phyloP scores from a whole-genome alignment of 2,797 vertebrate genomes.

The Pipistrellus pygmaeus region DNA sequence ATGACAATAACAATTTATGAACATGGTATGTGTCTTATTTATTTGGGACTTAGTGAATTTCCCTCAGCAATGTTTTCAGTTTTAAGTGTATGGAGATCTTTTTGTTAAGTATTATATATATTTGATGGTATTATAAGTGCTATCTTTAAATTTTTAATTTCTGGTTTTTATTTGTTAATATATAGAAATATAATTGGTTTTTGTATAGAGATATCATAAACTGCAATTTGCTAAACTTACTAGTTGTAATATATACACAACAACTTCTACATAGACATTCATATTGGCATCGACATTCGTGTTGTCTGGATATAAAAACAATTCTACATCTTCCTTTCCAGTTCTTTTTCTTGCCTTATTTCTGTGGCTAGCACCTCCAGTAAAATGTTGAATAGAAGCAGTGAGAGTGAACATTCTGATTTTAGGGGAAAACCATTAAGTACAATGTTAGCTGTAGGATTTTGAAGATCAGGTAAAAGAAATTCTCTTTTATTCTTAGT shows the following conservation, averaged over 20 bases:
- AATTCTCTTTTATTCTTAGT: neutral
- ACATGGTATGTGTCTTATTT: neutral
- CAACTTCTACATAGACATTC: neutral
- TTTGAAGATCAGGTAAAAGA: conserved; percentile 2
- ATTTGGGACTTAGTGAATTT: conserved; percentile 12
- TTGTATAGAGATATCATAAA: neutral
- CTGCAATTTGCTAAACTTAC: neutral
- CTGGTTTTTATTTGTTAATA: neutral
- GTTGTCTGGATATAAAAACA: neutral
- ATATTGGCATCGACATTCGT: neutral
- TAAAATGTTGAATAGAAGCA: neutral
- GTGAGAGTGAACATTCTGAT: neutral
- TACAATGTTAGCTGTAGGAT: neutral
- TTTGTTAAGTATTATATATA: neutral
- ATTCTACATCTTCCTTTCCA: neutral
- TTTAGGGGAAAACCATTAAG: neutral
- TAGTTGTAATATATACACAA: neutral
- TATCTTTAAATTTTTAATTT: neutral
- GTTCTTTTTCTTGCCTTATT: conserved; percentile 1
- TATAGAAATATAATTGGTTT: neutral
- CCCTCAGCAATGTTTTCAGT: neutral
- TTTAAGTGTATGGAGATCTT: neutral
- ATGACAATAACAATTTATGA: neutral
- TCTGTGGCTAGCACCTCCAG: neutral
- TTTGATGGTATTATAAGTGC: neutral